A percentile compares a stretch with the other conserved stretches of the same genome.
These are phyloP conservation scores for Euwallacea similis DNA, from an alignment of 1,140 invertebrate genomes.

Conservation along the genomic window DNA sequence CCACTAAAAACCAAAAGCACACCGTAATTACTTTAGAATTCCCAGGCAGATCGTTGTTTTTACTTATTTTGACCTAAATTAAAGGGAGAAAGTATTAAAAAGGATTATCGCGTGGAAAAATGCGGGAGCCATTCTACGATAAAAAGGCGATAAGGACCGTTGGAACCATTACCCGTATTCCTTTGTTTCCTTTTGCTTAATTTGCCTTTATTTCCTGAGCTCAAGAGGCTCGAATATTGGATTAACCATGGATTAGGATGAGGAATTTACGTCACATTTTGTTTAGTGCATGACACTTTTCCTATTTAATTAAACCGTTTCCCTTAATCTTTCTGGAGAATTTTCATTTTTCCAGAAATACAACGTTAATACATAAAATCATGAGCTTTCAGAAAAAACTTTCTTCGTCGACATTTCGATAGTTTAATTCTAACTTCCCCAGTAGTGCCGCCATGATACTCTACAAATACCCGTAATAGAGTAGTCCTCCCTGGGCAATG, in stretches of 20 bases:
- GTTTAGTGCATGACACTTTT: too few species aligned
- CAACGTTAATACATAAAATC: too few species aligned
- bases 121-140: constrained; percentile 21
- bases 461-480: too few species aligned
- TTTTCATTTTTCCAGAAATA: too few species aligned
- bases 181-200: constrained; percentile 31
- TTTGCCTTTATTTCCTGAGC: constrained; percentile 22
- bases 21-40: constrained; percentile 19
- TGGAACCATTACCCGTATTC: constrained; percentile 28
- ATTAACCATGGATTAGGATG: constrained; percentile 12
- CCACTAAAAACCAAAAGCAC: background rate
- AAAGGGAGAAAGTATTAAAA: constrained; percentile 32
- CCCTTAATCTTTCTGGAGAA: too few species aligned
- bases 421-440: too few species aligned
- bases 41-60: constrained; percentile 14
- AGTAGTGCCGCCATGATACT: too few species aligned
- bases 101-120: constrained; percentile 33
- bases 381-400: too few species aligned
- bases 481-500: too few species aligned
- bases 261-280: background rate
- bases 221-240: constrained; percentile 11
- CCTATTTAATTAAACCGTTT: too few species aligned
- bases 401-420: too few species aligned
- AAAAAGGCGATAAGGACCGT: constrained; percentile 26
- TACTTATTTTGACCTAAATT: constrained; percentile 29